Evolutionary conservation across 2,113 vertebrate genomes (phyloP), one percentile per base, ranked within the genome.

Genomic region (Zosterops borbonicus): DNA sequence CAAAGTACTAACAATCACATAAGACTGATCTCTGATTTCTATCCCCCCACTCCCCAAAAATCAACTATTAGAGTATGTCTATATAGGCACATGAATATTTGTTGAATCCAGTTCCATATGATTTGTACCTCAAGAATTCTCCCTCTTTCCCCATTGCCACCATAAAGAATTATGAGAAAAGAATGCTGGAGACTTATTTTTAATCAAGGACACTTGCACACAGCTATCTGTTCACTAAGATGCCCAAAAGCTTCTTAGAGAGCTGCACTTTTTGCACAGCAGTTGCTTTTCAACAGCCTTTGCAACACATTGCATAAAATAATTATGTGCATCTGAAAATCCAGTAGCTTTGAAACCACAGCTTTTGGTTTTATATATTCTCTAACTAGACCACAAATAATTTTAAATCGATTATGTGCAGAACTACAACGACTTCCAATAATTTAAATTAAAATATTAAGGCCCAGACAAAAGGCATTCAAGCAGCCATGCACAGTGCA

Each of bases 11-110:
- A 65, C 2, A 68, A 27, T 46, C 53, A 70, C 17, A 2, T 24
- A 27, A 19, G 31, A 67, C 44, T 62, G 11, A 79, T 17, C 5
- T 56, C 28, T 14, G 7, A 73, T 59, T 90, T 70, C 47, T 56
- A 59, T 20, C 12, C 35, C 8, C 3, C 11, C 4, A 21, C 13
- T 5, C 11, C 1, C 1, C 12, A 35, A 39, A 60, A 28, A 22
- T 14, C 5, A 74, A 20, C 19, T n/a, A 35, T 8, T 60, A 53
- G 58, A 50, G 9, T 42, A 16, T 33, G 8, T 37, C 55, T 59
- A 24, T 19, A 46, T 13, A 91, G 17, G 11, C 9, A 56, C 27
- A 67, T 9, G 47, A 41, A 0, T 42, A 55, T 79, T 79, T 79
- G 35, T 53, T 81, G 63, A 78, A 78, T 63, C 14, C 56, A 75